phyloP scores from a whole-genome alignment of 2,113 vertebrate genomes.

The Sylvia atricapilla region DNA sequence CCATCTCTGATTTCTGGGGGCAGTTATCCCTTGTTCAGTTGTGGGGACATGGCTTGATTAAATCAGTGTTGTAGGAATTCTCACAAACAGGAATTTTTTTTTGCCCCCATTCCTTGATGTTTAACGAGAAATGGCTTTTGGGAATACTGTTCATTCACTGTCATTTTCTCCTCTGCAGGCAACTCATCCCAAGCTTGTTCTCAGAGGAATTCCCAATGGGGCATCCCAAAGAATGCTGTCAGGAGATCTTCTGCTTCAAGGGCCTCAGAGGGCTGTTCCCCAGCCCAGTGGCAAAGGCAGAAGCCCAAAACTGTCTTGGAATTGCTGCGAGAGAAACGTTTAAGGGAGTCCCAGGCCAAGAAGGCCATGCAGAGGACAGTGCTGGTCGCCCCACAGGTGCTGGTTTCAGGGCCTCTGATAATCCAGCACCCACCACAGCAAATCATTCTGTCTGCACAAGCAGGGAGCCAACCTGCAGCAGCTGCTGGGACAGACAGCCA shows the following conservation, averaged over 20 bases:
- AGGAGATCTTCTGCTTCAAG: background rate
- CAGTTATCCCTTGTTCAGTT: background rate
- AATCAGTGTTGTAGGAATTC: background rate
- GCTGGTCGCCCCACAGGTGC: slow-evolving; percentile 9
- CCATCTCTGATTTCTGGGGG: background rate
- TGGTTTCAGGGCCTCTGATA: slow-evolving; percentile 54
- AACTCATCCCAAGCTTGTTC: background rate
- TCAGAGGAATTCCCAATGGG: background rate
- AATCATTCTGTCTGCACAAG: background rate
- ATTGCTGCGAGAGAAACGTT: slow-evolving; percentile 71
- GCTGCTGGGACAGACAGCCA: background rate
- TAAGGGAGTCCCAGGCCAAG: slow-evolving; percentile 17
- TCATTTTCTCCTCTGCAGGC: background rate
- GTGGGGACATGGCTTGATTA: background rate
- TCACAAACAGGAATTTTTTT: background rate
- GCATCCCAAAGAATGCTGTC: background rate
- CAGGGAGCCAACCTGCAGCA: background rate
- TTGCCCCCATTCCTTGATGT: background rate
- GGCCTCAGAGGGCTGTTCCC: fast-evolving
- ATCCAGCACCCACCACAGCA: slow-evolving; percentile 35
- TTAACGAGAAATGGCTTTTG: background rate
- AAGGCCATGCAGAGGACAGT: background rate
- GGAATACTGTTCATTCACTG: background rate
- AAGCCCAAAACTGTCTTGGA: slow-evolving; percentile 74
- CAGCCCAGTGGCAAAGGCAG: background rate